Evolutionary conservation across 2,113 vertebrate species (phyloP).

Genomic region (Sus scrofa): DNA sequence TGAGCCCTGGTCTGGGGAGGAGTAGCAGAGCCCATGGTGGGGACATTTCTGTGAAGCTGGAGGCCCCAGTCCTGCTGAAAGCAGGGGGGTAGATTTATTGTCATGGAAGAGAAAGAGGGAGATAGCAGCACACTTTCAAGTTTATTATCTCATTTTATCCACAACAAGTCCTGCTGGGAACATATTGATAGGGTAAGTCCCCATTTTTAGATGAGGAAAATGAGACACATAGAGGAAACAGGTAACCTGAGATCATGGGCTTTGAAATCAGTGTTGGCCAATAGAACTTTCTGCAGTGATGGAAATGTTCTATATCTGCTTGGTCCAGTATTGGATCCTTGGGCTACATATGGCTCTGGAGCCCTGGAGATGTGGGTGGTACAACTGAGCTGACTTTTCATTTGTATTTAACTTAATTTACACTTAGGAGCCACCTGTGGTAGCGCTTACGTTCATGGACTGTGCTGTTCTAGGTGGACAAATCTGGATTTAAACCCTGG

Average conservation of each 20-base stretch:
- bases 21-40: background rate
- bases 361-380: background rate
- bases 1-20: background rate
- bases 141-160: background rate
- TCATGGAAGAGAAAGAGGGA: background rate
- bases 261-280: constrained; percentile 1
- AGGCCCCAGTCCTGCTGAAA: background rate
- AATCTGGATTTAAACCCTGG: constrained; percentile 7
- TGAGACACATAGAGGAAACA: background rate
- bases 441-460: background rate
- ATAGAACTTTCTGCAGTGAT: background rate
- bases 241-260: background rate
- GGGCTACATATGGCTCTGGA: background rate
- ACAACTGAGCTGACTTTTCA: background rate
- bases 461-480: background rate
- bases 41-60: background rate
- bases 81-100: background rate
- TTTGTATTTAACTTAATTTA: constrained; percentile 1
- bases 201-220: constrained; percentile 9
- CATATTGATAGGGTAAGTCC: background rate
- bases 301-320: background rate
- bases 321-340: background rate
- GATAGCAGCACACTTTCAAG: background rate
- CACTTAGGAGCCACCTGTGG: background rate
- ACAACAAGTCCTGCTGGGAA: background rate